Conservation (phyloP, 2,113 vertebrate species). For the Ailuropoda melanoleuca region DNA sequence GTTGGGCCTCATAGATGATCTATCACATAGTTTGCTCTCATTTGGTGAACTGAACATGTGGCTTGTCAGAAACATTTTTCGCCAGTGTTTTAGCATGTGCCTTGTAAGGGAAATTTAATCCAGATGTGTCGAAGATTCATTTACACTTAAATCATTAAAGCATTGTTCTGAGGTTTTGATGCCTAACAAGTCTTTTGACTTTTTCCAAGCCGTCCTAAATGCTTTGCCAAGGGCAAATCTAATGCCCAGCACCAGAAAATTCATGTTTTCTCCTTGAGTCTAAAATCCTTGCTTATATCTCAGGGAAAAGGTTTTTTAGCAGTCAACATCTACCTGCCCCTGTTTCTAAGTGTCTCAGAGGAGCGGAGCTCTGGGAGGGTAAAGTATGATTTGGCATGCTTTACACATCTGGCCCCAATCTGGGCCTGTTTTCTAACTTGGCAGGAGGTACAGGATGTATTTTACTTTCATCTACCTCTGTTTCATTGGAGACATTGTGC, state of each 20-base stretch:
- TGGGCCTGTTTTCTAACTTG: constrained; percentile 50
- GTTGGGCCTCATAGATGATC: not conserved
- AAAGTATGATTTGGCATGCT: not conserved
- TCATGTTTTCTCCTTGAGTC: not conserved
- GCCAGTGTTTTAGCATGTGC: constrained; percentile 41
- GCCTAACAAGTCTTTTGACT: constrained; percentile 63
- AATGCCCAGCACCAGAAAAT: not conserved
- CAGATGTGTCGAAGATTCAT: constrained; percentile 72
- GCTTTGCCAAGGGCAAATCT: constrained; percentile 23
- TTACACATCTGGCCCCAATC: constrained; percentile 60
- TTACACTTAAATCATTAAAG: constrained; percentile 67
- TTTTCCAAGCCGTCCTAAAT: constrained; percentile 57
- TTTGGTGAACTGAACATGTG: constrained; percentile 33
- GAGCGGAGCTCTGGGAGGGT: not conserved
- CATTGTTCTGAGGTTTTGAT: constrained; percentile 63
- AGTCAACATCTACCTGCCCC: not conserved
- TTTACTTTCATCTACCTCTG: constrained; percentile 68
- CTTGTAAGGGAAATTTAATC: constrained; percentile 65
- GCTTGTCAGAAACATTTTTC: constrained; percentile 52
- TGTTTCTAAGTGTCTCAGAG: not conserved
- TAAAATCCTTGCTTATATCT: not conserved
- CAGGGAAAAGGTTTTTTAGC: not conserved
- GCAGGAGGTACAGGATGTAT: constrained; percentile 35
- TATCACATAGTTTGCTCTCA: not conserved
- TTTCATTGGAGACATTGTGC: constrained; percentile 38